phyloP scores from a whole-genome alignment of 2,113 vertebrate genomes.

The Cathartes aura region DNA sequence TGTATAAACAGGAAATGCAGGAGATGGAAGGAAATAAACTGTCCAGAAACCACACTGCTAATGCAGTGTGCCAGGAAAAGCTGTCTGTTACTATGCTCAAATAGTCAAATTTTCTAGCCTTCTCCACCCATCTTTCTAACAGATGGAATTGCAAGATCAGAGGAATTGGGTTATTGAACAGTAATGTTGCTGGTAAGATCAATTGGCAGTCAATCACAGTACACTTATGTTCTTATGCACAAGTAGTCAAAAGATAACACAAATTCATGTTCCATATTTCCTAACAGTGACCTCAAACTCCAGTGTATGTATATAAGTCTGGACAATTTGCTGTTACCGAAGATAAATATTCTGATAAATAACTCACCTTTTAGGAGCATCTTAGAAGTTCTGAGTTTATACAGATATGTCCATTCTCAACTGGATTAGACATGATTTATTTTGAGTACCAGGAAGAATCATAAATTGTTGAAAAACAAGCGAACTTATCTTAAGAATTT shows the following conservation, averaged over 20 bases:
- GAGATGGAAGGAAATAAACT: not conserved
- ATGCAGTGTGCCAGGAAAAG: not conserved
- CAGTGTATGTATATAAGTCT: not conserved
- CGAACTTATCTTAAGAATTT: not conserved
- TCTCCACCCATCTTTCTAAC: not conserved
- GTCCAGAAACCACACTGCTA: not conserved
- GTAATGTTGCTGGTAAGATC: not conserved
- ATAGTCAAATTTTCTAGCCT: not conserved
- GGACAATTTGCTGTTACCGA: not conserved
- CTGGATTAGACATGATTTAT: not conserved
- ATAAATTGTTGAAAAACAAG: not conserved
- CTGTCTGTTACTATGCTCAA: not conserved
- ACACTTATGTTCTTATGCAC: not conserved
- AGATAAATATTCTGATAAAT: not conserved
- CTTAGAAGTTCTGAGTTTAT: not conserved
- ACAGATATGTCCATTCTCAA: not conserved
- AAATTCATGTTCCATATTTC: not conserved
- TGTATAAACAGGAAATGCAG: not conserved
- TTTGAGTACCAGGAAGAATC: not conserved
- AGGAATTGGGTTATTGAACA: not conserved
- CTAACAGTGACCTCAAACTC: not conserved
- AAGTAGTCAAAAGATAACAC: not conserved
- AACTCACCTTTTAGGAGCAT: not conserved
- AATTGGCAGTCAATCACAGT: not conserved
- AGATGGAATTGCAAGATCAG: not conserved